Evolutionary conservation across 2,113 vertebrate species (phyloP), one percentile per base, ranked within the genome.

Genomic region (Cyanoramphus novaezelandiae): DNA sequence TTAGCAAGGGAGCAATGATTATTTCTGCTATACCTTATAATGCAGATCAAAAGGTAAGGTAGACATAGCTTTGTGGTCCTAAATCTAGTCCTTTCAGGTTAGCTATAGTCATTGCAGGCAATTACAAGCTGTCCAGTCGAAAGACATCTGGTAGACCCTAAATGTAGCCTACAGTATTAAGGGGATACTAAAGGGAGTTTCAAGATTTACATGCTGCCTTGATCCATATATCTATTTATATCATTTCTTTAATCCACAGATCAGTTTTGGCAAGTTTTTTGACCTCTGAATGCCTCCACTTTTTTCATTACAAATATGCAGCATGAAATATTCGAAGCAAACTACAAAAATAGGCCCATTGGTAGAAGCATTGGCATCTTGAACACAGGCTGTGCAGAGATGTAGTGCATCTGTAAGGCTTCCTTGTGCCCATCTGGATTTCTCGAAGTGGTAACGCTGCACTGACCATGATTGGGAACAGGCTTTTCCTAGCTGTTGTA

Each of bases 331-430:
- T 72, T 88, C 2, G 1, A 81, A 74, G 29, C 24, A 63, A 93
- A 39, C 31, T 67, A 44, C 16, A 76, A 57, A 91, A 76, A 9
- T 49, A 25, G 4, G 4, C 39, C 11, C 16, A 14, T 0, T 20
- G 8, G 20, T 49, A n/a, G 17, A 3, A 1, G 43, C 19, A 9
- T 17, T 93, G 27, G 12, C 10, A 10, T 8, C 39, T 81, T 55
- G 46, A 86, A 33, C 0, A 0, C 8, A 17, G 8, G 10, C 37
- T 70, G 7, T 81, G 25, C 33, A 47, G 46, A 39, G 62, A 39
- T 4, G 33, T 16, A 47, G 23, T 29, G 9, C 20, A 41, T 77
- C 10, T 77, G 6, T 49, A 70, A 59, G 37, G 28, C 7, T 72
- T 78, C 41, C 50, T 68, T 53, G 60, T 71, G 17, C 17, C 24